Percentiles rank a stretch among this genome's conserved stretches.
phyloP scores from a whole-genome alignment of 2,888 invertebrate species.

The Aphidoletes aphidimyza region DNA sequence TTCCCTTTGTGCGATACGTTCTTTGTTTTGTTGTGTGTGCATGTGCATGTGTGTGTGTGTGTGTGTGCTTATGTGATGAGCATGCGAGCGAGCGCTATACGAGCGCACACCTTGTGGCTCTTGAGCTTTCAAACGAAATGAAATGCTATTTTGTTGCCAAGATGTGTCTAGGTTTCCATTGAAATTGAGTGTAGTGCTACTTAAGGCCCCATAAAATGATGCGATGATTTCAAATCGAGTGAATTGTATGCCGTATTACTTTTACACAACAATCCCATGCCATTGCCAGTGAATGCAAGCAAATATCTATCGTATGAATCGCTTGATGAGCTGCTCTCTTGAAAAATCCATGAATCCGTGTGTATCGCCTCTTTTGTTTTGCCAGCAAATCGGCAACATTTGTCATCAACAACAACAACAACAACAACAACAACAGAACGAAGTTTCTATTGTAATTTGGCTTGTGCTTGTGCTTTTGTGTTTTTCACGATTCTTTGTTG shows the following conservation, averaged over 20 bases:
- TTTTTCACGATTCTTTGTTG: too few relatives aligned
- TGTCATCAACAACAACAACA: too few relatives aligned
- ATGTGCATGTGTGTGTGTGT: too few relatives aligned
- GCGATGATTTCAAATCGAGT: not conserved
- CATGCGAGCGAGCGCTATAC: too few relatives aligned
- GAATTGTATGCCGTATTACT: too few relatives aligned
- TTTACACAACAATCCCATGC: too few relatives aligned
- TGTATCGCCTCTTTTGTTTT: not conserved
- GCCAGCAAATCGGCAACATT: not conserved
- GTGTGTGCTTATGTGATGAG: too few relatives aligned
- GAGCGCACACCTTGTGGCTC: not conserved
- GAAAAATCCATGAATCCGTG: not conserved
- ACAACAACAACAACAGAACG: too few relatives aligned
- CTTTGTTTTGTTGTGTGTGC: not conserved
- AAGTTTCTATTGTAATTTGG: not conserved
- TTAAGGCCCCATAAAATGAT: not conserved
- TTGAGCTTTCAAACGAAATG: not conserved
- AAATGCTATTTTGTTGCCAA: conserved; percentile 10
- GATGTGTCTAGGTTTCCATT: not conserved
- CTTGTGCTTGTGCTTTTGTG: too few relatives aligned
- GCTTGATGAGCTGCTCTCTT: not conserved
- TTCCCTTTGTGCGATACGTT: not conserved
- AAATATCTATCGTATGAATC: too few relatives aligned
- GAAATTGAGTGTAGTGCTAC: conserved; percentile 4
- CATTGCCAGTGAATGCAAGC: too few relatives aligned